phyloP scores from a whole-genome alignment of 2,113 vertebrate species.

The Saguinus midas region DNA sequence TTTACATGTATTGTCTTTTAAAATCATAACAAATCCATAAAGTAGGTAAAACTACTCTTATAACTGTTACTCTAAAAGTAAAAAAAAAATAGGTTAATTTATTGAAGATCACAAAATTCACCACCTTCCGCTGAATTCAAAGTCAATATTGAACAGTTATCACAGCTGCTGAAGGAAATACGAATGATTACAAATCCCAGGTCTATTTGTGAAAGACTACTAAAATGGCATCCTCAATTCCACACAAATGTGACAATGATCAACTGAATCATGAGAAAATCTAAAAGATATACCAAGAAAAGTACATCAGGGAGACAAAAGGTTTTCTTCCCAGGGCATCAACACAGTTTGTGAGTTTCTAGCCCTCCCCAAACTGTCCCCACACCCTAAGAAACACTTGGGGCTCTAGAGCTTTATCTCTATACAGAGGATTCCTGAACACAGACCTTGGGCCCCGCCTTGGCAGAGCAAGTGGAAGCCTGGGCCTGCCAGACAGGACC shows the following conservation, averaged over 20 bases:
- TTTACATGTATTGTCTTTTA: not conserved
- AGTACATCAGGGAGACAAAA: not conserved
- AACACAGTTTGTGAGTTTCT: not conserved
- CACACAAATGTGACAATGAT: constrained; percentile 23
- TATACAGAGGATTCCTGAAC: not conserved
- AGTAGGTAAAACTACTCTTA: not conserved
- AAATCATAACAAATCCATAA: not conserved
- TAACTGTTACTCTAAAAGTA: not conserved
- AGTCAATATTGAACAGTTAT: not conserved
- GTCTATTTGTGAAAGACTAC: constrained; percentile 3
- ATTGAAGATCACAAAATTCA: not conserved
- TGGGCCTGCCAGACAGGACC: not conserved
- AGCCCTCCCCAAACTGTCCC: not conserved
- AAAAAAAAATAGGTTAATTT: not conserved
- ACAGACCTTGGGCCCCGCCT: not conserved
- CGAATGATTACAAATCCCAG: not conserved
- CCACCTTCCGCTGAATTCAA: not conserved
- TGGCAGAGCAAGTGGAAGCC: not conserved
- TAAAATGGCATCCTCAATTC: not conserved
- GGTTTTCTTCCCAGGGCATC: not conserved
- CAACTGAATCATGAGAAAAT: not conserved
- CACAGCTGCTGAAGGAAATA: constrained; percentile 9
- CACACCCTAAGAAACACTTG: not conserved
- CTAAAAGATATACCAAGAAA: not conserved
- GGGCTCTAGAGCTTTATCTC: not conserved